Evolutionary conservation across 2,888 invertebrate genomes (phyloP).

Genomic region (Adelphocoris suturalis): DNA sequence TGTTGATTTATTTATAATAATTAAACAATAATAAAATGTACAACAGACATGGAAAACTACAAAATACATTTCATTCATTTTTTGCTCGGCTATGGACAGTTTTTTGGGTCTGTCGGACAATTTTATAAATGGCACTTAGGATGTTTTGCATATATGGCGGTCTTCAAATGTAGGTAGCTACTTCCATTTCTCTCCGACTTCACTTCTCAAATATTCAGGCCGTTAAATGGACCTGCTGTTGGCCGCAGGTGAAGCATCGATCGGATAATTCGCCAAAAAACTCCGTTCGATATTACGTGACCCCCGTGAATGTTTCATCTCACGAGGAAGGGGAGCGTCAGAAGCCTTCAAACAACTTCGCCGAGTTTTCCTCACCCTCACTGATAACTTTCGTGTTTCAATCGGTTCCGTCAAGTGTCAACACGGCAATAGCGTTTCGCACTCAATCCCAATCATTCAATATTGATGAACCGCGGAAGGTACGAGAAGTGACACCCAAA

Average conservation of each 20-base stretch:
- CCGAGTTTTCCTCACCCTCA: neutral
- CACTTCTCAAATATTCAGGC: neutral
- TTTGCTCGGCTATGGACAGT: too few species aligned
- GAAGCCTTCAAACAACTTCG: neutral
- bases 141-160: too few species aligned
- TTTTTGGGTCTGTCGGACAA: too few species aligned
- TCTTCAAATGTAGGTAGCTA: too few species aligned
- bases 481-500: too few species aligned
- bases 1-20: too few species aligned
- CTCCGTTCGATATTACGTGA: slow-evolving; percentile 10
- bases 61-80: too few species aligned
- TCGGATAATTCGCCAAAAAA: slow-evolving; percentile 15
- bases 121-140: too few species aligned
- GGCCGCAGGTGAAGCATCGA: neutral
- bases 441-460: neutral
- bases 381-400: neutral
- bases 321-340: neutral
- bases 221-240: neutral
- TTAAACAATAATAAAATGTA: too few species aligned
- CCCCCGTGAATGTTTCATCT: neutral
- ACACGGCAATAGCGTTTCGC: neutral
- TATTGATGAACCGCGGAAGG: neutral
- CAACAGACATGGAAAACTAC: too few species aligned
- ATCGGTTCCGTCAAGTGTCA: neutral
- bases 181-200: neutral